phyloP scores from a whole-genome alignment of 2,888 invertebrate genomes.

The Apotomis turbidana region DNA sequence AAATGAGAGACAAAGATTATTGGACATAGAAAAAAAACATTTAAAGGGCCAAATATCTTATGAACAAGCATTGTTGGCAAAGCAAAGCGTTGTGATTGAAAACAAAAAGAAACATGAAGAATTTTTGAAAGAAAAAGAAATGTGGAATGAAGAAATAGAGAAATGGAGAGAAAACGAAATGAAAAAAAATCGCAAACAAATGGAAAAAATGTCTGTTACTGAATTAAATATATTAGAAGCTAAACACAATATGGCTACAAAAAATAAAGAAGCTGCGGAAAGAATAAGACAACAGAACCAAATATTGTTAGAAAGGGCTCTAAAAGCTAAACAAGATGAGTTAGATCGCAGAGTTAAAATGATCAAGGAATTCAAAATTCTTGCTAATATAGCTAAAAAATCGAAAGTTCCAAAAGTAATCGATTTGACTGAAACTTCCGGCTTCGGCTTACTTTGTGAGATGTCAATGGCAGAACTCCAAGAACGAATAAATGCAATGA shows the following conservation, averaged over 20 bases:
- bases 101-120: conserved; percentile 80
- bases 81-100: conserved; percentile 71
- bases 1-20: conserved; percentile 74
- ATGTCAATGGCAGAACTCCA: conserved; percentile 86
- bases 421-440: conserved; percentile 84
- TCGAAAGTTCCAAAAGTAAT: conserved; percentile 79
- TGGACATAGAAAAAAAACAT: conserved; percentile 84
- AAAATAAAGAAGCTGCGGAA: conserved; percentile 66
- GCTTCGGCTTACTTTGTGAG: conserved; percentile 85
- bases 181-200: conserved; percentile 74
- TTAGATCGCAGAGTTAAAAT: conserved; percentile 75
- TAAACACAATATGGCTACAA: conserved; percentile 56
- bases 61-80: conserved; percentile 85
- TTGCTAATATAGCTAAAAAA: conserved; percentile 78
- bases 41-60: conserved; percentile 82
- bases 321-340: conserved; percentile 77
- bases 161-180: conserved; percentile 77
- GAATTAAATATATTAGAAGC: conserved; percentile 66
- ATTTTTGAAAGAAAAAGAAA: conserved; percentile 76
- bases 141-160: conserved; percentile 78
- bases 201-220: conserved; percentile 69
- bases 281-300: conserved; percentile 66
- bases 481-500: conserved; percentile 78
- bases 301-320: conserved; percentile 61
- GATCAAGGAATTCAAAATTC: conserved; percentile 80